phyloP scores from a whole-genome alignment of 2,888 invertebrate species.

The Diaphora mendica region DNA sequence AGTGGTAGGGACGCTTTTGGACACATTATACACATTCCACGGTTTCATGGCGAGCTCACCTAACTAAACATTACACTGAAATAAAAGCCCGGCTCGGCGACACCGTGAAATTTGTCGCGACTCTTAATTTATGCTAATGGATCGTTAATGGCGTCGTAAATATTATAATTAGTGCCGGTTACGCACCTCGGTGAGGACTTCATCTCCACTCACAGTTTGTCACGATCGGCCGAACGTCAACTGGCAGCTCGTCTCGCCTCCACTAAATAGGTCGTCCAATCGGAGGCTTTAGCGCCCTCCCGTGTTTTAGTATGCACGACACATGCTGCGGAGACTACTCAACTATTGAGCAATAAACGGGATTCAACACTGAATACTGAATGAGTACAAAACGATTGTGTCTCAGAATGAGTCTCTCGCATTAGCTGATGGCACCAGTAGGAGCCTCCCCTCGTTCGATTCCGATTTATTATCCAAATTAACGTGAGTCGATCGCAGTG shows the following conservation, averaged over 20 bases:
- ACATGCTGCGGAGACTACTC: slow-evolving; percentile 28
- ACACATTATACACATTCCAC: slow-evolving; percentile 64
- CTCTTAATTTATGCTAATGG: slow-evolving; percentile 80
- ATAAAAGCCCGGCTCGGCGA: slow-evolving; percentile 54
- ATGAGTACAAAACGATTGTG: slow-evolving; percentile 34
- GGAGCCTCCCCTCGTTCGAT: slow-evolving; percentile 17
- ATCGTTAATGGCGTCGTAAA: slow-evolving; percentile 71
- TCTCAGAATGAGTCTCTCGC: slow-evolving; percentile 23
- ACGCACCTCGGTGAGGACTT: slow-evolving; percentile 44
- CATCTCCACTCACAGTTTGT: slow-evolving; percentile 23
- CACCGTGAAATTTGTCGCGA: slow-evolving; percentile 71
- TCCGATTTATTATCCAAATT: slow-evolving; percentile 32
- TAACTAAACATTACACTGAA: slow-evolving; percentile 65
- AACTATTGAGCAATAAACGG: slow-evolving; percentile 57
- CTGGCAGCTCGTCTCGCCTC: not conserved
- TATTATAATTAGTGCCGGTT: slow-evolving; percentile 66
- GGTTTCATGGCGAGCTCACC: slow-evolving; percentile 55
- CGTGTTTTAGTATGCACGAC: slow-evolving; percentile 41
- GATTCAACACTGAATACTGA: slow-evolving; percentile 38
- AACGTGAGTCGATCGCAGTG: slow-evolving; percentile 23
- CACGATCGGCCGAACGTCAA: slow-evolving; percentile 16
- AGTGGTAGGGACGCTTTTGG: slow-evolving; percentile 48
- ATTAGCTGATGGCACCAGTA: slow-evolving; percentile 34
- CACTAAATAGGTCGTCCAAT: slow-evolving; percentile 8
- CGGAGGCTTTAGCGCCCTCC: slow-evolving; percentile 6